These are phyloP conservation scores for Yponomeuta sedellus DNA, from an alignment of 2,888 invertebrate genomes.

Conservation along the genomic window DNA sequence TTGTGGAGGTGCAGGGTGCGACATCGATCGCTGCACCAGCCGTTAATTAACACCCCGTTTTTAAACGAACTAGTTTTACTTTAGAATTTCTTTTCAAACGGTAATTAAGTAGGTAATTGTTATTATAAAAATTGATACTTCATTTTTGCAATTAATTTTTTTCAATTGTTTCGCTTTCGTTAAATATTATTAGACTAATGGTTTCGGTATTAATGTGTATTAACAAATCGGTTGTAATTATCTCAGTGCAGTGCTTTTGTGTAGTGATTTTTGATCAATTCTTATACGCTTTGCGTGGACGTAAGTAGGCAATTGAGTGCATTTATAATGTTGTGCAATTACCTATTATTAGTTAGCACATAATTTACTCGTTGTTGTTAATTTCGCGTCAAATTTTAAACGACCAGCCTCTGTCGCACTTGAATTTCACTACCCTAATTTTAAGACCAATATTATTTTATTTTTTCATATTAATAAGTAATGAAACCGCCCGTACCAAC, in stretches of 20 bases:
- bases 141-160: not conserved
- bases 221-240: not conserved
- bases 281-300: conserved; percentile 49
- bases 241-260: conserved; percentile 14
- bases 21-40: conserved; percentile 71
- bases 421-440: not conserved
- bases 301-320: conserved; percentile 16
- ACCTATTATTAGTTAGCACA: too few species aligned
- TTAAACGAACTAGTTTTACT: conserved; percentile 2
- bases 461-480: not conserved
- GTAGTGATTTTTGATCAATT: conserved; percentile 11
- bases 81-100: not conserved
- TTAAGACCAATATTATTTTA: not conserved
- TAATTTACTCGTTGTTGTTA: too few species aligned
- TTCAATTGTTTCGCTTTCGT: not conserved
- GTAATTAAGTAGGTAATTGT: conserved; percentile 1
- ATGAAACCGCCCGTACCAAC: conserved; percentile 5
- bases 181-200: not conserved
- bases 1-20: conserved; percentile 70
- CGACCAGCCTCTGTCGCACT: not conserved
- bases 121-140: not conserved
- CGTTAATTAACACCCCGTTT: conserved; percentile 43
- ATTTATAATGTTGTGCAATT: not conserved
- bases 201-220: not conserved
- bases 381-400: too few species aligned